phyloP scores from a whole-genome alignment of 2,113 vertebrate genomes.

The Datnioides undecimradiatus region DNA sequence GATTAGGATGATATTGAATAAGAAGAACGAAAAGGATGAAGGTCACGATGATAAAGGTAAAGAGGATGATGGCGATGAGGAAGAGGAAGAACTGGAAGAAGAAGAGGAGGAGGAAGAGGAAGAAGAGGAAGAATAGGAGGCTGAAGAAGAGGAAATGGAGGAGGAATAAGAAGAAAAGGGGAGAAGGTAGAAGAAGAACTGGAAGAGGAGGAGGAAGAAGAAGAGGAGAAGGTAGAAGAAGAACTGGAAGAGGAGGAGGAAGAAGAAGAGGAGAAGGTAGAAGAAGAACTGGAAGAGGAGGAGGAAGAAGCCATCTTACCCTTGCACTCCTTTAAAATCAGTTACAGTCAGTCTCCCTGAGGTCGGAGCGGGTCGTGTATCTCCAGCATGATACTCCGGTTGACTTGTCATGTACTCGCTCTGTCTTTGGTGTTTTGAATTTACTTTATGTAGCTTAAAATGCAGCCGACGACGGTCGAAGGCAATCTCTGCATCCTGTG shows the following conservation, averaged over 20 bases:
- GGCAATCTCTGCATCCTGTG: not conserved
- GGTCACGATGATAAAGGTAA: not conserved
- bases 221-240: no score
- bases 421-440: not conserved
- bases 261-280: not conserved
- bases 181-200: not conserved
- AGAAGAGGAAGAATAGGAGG: not conserved
- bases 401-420: not conserved
- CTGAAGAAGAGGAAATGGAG: not conserved
- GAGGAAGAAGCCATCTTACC: not conserved
- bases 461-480: not conserved
- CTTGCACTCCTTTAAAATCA: no score
- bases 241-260: not conserved
- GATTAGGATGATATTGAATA: not conserved
- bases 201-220: no score
- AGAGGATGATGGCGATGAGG: not conserved
- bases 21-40: not conserved
- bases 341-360: no score
- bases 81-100: not conserved
- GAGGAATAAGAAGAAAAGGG: not conserved
- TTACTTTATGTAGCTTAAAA: not conserved
- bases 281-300: not conserved
- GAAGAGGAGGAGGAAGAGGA: not conserved
- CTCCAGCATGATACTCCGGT: not conserved
- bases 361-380: no score